Evolutionary conservation across 2,888 invertebrate genomes (phyloP).

Genomic region (Microplitis deprimator): DNA sequence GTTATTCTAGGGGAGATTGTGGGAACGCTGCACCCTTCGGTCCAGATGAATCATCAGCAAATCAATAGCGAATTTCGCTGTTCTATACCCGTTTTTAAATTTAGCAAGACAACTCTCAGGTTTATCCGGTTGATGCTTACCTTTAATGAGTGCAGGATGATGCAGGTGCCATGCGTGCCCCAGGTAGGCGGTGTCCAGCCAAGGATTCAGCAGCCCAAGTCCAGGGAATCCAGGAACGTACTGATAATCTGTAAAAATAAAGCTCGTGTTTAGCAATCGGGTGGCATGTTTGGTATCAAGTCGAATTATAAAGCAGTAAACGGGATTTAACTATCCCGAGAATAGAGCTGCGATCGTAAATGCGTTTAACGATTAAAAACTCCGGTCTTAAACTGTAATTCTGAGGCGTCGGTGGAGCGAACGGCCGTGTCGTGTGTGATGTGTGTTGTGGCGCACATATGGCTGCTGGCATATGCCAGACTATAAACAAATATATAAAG

Average conservation of each 20-base stretch:
- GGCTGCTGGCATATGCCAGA: conserved; percentile 68
- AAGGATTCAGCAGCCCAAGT: conserved; percentile 81
- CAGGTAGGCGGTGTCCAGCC: conserved; percentile 89
- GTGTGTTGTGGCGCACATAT: conserved; percentile 62
- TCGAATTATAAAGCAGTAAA: conserved; percentile 4
- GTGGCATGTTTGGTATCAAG: not conserved
- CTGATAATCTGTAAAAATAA: conserved; percentile 79
- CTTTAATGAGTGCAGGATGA: conserved; percentile 78
- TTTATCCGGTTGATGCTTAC: conserved; percentile 65
- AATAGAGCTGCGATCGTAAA: not conserved
- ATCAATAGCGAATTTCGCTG: conserved; percentile 45
- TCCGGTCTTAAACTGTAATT: too few relatives aligned
- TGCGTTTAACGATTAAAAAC: not conserved
- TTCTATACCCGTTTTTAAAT: conserved; percentile 34
- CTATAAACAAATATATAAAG: conserved; percentile 66
- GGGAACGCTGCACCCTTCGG: conserved; percentile 63
- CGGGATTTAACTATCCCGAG: conserved; percentile 35
- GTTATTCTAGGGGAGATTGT: conserved; percentile 57
- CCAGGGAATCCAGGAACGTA: conserved; percentile 79
- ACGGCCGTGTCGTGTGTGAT: conserved; percentile 41
- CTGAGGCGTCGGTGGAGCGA: too few relatives aligned
- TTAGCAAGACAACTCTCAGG: conserved; percentile 28
- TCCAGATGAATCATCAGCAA: conserved; percentile 67
- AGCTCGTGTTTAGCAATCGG: not conserved
- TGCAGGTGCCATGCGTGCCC: conserved; percentile 78